A percentile compares a stretch with the other conserved stretches of the same genome.
phyloP scores from a whole-genome alignment of 1,140 invertebrate genomes.

The Bombus fervidus region DNA sequence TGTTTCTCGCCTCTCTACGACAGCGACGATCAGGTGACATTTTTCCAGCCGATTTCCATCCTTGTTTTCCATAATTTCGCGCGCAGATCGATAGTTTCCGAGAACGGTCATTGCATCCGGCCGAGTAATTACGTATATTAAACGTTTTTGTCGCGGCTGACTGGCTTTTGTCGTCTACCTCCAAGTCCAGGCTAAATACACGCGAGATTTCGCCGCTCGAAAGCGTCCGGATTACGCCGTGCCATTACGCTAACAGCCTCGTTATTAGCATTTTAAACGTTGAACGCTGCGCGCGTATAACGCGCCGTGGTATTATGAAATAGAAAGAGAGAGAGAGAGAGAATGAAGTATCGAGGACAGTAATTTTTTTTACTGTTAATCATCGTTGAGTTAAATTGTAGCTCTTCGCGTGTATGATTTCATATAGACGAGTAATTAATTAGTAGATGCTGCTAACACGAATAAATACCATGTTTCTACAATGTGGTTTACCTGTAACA shows the following conservation, averaged over 20 bases:
- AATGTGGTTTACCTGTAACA: background rate
- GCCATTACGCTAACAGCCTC: constrained; percentile 21
- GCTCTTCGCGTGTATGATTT: background rate
- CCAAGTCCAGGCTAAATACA: constrained; percentile 7
- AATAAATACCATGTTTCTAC: background rate
- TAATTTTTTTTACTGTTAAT: too few species aligned
- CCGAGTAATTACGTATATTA: constrained; percentile 4
- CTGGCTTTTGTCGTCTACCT: background rate
- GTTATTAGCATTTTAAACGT: constrained; percentile 28
- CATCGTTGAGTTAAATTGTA: background rate
- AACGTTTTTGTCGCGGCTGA: constrained; percentile 1
- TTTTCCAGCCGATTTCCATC: background rate
- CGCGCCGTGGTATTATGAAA: too few species aligned
- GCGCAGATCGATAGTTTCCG: background rate
- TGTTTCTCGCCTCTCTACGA: background rate
- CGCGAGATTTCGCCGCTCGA: background rate
- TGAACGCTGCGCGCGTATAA: background rate
- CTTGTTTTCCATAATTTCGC: background rate
- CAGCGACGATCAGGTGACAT: background rate
- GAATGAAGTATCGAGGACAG: background rate
- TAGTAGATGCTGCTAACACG: background rate
- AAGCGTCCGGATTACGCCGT: constrained; percentile 10
- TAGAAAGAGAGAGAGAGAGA: background rate
- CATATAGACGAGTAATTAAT: background rate
- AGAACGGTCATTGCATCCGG: background rate